These are phyloP conservation scores for Caenorhabditis brenneri DNA, from an alignment of 1,140 invertebrate species.

Conservation along the genomic window DNA sequence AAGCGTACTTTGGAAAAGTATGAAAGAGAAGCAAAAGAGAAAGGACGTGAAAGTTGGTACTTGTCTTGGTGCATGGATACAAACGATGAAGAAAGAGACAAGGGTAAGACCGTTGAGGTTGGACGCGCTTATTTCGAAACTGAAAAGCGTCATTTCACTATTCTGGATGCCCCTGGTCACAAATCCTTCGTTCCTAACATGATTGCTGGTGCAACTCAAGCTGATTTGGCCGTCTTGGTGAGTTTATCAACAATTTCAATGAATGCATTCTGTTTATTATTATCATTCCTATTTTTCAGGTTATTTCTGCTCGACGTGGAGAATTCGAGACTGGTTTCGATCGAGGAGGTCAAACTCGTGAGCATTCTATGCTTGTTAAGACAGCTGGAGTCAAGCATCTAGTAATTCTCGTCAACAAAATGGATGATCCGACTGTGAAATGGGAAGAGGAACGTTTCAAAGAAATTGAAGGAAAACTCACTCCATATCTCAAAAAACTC, in stretches of 20 bases:
- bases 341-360: constrained; percentile 95
- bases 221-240: constrained; percentile 94
- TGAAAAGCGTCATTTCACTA: constrained; percentile 98
- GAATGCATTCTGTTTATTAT: not conserved
- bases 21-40: constrained; percentile 97
- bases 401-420: constrained; percentile 98
- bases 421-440: constrained; percentile 98
- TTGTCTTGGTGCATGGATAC: constrained; percentile 99
- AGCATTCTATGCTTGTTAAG: constrained; percentile 99
- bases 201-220: constrained; percentile 98
- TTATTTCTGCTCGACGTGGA: constrained; percentile 97
- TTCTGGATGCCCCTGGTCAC: constrained; percentile 98
- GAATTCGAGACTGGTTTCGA: constrained; percentile 99
- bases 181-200: constrained; percentile 99
- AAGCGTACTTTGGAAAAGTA: constrained; percentile 99
- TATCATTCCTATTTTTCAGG: constrained; percentile 73
- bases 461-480: constrained; percentile 87
- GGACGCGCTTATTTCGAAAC: constrained; percentile 98
- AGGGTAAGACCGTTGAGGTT: constrained; percentile 98
- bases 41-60: constrained; percentile 99
- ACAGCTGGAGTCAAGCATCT: constrained; percentile 98
- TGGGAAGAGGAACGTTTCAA: constrained; percentile 90
- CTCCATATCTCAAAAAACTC: constrained; percentile 93
- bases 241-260: constrained; percentile 64
- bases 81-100: constrained; percentile 84